Base-by-base conservation (phyloP, 2,888 invertebrate genomes). In the Hydrotaea cyrtoneurina region DNA sequence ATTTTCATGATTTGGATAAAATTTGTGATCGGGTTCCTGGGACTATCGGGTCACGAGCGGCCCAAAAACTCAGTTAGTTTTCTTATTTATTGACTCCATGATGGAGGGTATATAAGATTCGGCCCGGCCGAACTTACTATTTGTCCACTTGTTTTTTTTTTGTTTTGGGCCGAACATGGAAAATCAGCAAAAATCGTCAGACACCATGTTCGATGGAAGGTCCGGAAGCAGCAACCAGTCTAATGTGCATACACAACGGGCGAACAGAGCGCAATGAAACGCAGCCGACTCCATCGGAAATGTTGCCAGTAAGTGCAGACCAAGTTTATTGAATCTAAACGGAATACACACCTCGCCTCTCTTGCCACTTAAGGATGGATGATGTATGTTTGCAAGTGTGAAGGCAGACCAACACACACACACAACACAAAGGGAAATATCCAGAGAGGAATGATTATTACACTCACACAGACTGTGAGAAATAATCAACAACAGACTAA, bases 241-340 rank as follows among this genome's bases (percentile, higher is more conserved):
- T 36, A 36, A 43, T 43, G 15, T 13, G 15, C 11, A 43, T 43
- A 43, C 43, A 43, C 11, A 43, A 43, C 13, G 23, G 10, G 57
- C 13, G 23, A 43, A 19, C 4, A 23, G 23, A 57, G 57, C 57
- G 57, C 23, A 62, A 78, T 72, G 53, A 53, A 72, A 80, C 74
- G 71, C 80, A 80, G 53, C 76, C 71, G 76, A 72, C 76, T 72
- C 39, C 62, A 53, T 43, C 80, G 71, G 72, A 80, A 76, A 80
- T 62, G 62, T 43, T 43, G 43, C 2, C 7, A 2, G 0, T 81
- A 72, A 77, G 72, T 72, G 64, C 62, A 73, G 76, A 72, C 64
- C 19, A 59, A 72, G 76, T 81, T 77, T 81, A 72, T 66, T 77
- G 77, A 72, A 69, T 55, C 57, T 46, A 59, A 75, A 80, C 75